phyloP scores from a whole-genome alignment of 1,140 invertebrate species.

The Lasaia peninsularis region DNA sequence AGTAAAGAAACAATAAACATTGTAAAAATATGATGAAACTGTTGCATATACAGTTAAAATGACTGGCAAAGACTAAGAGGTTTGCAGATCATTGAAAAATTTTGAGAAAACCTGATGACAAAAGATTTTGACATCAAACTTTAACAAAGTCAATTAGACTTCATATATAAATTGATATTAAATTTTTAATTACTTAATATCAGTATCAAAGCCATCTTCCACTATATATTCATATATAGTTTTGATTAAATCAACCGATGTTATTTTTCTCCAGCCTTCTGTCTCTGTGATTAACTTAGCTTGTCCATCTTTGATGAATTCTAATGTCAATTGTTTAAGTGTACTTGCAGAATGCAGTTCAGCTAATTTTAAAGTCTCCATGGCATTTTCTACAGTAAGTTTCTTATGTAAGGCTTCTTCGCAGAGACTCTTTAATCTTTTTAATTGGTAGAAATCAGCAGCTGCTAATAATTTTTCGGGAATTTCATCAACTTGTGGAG shows the following conservation, averaged over 20 bases:
- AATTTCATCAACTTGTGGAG: conserved; percentile 76
- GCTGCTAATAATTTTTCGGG: conserved; percentile 65
- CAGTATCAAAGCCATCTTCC: conserved; percentile 55
- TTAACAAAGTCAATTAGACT: too few species aligned
- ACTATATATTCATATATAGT: conserved; percentile 67
- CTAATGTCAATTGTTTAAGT: conserved; percentile 54
- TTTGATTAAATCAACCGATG: conserved; percentile 64
- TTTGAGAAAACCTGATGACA: too few species aligned
- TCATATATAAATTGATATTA: too few species aligned
- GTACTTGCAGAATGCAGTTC: conserved; percentile 60
- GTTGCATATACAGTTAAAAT: too few species aligned
- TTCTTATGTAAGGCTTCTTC: conserved; percentile 65
- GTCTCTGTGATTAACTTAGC: conserved; percentile 63
- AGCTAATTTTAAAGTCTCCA: conserved; percentile 61
- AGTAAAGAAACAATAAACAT: too few species aligned
- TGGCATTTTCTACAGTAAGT: conserved; percentile 65
- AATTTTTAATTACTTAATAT: conserved; percentile 47
- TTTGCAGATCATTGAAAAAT: too few species aligned
- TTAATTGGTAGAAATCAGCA: conserved; percentile 68
- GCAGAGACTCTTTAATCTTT: conserved; percentile 61
- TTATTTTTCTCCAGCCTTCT: conserved; percentile 56
- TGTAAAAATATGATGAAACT: too few species aligned
- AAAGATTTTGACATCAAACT: too few species aligned
- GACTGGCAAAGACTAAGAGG: too few species aligned
- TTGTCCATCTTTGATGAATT: conserved; percentile 69